Percentiles rank a stretch among this genome's conserved stretches.
These are phyloP conservation scores for Caenorhabditis tropicalis DNA, from an alignment of 1,140 invertebrate species.

Conservation along the genomic window DNA sequence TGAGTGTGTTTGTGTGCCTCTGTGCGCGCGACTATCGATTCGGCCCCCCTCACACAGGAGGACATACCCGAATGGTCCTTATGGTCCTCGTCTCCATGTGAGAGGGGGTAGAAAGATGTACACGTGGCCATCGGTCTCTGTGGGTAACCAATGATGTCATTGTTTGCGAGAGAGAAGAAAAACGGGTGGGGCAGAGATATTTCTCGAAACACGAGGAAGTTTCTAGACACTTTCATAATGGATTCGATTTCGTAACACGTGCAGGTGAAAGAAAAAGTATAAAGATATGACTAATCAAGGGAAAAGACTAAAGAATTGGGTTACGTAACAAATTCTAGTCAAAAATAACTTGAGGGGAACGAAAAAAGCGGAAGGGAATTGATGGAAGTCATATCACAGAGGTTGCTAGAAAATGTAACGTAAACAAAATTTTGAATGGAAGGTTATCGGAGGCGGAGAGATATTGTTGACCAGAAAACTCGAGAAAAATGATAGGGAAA, in stretches of 20 bases:
- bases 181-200: neutral
- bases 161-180: neutral
- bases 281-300: no score
- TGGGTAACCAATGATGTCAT: conserved; percentile 17
- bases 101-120: neutral
- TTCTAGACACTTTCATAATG: conserved; percentile 1
- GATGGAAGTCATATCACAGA: no score
- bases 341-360: no score
- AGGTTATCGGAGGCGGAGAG: no score
- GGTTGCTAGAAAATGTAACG: no score
- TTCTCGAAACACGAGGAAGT: neutral
- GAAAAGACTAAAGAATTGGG: neutral
- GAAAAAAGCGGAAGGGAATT: no score
- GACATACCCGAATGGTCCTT: neutral
- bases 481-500: no score
- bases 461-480: no score
- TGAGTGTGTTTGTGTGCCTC: neutral
- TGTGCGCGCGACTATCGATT: neutral
- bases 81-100: neutral
- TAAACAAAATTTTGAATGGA: no score
- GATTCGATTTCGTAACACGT: neutral
- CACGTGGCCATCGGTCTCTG: neutral
- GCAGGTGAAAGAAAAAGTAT: neutral
- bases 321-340: no score
- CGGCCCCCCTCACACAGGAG: neutral